Percentiles rank a stretch among this genome's conserved stretches.
phyloP scores from a whole-genome alignment of 2,113 vertebrate genomes.

The Heloderma charlesbogerti region DNA sequence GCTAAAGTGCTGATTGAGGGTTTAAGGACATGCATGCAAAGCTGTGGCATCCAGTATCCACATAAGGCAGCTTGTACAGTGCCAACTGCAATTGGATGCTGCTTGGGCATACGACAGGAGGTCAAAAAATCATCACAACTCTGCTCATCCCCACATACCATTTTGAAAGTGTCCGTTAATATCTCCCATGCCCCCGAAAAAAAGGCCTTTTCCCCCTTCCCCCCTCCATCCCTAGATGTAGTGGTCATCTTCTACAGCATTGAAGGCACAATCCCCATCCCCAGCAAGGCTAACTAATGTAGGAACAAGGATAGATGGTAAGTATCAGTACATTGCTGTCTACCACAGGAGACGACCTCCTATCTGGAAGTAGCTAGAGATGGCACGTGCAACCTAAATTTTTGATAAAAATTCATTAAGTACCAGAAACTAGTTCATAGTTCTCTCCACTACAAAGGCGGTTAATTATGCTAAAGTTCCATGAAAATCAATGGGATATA shows the following conservation, averaged over 20 bases:
- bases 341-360: neutral
- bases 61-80: neutral
- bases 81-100: neutral
- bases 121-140: neutral
- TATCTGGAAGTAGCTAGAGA: neutral
- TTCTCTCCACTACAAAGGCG: neutral
- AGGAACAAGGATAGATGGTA: neutral
- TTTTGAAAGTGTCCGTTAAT: neutral
- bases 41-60: neutral
- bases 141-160: neutral
- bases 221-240: neutral
- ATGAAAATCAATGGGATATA: neutral
- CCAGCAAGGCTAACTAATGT: neutral
- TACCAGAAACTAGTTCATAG: neutral
- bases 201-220: rapidly evolving
- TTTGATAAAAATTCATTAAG: neutral
- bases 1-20: neutral
- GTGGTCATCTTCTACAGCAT: neutral
- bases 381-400: neutral
- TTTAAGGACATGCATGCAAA: neutral
- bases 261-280: neutral
- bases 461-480: neutral
- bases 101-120: neutral
- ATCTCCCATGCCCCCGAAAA: neutral
- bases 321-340: neutral